Evolutionary conservation across 2,888 invertebrate genomes (phyloP), one percentile per base, ranked within the genome.

Genomic region (Crepidodera aurea): DNA sequence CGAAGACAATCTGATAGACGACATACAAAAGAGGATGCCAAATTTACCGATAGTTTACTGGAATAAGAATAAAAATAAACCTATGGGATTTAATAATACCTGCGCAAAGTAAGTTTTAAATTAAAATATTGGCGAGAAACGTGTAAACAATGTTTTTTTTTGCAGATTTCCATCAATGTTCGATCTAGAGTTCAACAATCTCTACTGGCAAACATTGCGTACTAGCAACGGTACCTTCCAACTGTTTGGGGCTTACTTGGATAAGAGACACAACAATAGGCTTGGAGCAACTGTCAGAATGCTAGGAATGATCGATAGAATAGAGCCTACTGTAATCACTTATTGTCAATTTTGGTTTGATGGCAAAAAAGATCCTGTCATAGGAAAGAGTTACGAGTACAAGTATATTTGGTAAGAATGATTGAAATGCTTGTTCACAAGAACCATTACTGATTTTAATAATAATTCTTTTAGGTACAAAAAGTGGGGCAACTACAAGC

Each of bases 401-500:
- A 94, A 94, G 79, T 95, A 95, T 80, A 92, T 95, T 71, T 96
- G 96, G 96, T 73, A 64, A 69, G 69, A 67, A 12, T n/a, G 19
- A 25, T 16, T n/a, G 19, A 18, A 2, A 19, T 15, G 10, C 6
- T 13, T 5, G 16, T 18, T n/a, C 15, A 25, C 25, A 10, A 10
- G 8, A 8, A 2, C 16, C 15, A 22, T 51, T 16, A 1, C 19
- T 16, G n/a, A n/a, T n/a, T n/a, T n/a, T n/a, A n/a, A n/a, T n/a
- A n/a, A n/a, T n/a, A n/a, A n/a, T 29, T 13, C 27, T 55, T 50
- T 53, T 12, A 73, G 73, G 73, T 92, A 93, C 80, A 89, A 90
- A 73, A 94, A 94, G 81, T 96, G 95, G 96, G 95, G 95, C 62
- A 95, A 95, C 82, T 94, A 94, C 82, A 91, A 92, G 77, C 92